These are phyloP conservation scores for Linurgus olivaceus DNA, from an alignment of 2,797 vertebrate genomes.

Conservation along the genomic window DNA sequence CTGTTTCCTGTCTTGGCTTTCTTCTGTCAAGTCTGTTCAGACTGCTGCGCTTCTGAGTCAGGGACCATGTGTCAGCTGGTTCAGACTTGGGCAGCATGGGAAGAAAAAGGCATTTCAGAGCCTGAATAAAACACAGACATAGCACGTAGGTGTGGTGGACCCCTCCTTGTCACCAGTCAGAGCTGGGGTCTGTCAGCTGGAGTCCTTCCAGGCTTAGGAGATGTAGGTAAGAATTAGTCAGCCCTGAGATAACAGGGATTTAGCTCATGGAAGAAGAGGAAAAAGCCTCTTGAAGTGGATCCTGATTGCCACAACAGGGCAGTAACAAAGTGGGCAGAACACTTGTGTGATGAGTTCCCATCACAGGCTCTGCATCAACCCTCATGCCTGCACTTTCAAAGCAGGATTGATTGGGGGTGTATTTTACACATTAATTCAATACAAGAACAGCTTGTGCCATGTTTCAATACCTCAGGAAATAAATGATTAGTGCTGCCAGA, in stretches of 20 bases:
- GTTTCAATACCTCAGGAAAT: conserved; percentile 1
- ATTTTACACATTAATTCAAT: background rate
- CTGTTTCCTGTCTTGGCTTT: background rate
- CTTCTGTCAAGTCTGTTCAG: background rate
- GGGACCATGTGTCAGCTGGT: background rate
- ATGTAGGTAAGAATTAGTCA: background rate
- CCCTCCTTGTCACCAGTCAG: background rate
- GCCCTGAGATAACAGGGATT: background rate
- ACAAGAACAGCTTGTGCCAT: background rate
- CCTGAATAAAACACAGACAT: background rate
- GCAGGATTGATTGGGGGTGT: background rate
- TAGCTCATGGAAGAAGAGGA: background rate
- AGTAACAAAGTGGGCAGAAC: background rate
- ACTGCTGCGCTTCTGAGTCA: background rate
- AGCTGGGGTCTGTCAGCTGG: background rate
- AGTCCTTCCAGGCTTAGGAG: background rate
- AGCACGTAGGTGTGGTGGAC: background rate
- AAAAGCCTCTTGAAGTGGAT: background rate
- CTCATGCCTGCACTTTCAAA: background rate
- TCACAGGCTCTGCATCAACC: background rate
- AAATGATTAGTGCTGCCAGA: conserved; percentile 8
- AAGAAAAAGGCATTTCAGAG: background rate
- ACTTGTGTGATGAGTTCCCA: background rate
- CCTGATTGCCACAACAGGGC: background rate
- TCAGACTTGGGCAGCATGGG: background rate